Percentiles rank a stretch among this genome's conserved stretches.
Conservation (phyloP, 2,888 invertebrate species). For the Strigamia maritima region DNA sequence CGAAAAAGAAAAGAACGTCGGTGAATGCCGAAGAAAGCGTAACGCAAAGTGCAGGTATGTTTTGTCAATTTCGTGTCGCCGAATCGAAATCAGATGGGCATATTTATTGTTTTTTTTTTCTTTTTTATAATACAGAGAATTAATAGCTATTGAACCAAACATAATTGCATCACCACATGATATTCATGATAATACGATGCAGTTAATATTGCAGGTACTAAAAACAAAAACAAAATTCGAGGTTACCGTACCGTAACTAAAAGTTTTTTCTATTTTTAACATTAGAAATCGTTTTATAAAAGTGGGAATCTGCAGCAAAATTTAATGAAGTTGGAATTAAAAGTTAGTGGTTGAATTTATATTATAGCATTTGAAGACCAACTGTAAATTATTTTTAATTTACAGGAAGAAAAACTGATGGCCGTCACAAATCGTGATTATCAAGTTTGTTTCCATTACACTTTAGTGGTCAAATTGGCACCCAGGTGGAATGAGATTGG, state of each 20-base stretch:
- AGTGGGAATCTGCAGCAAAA: background rate
- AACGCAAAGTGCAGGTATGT: background rate
- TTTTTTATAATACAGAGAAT: background rate
- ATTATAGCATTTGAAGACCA: background rate
- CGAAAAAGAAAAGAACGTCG: background rate
- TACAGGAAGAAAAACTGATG: constrained; percentile 8
- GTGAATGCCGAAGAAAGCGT: background rate
- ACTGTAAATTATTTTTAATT: background rate
- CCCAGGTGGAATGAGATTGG: constrained; percentile 37
- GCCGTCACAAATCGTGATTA: background rate
- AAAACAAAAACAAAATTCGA: background rate
- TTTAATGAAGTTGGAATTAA: background rate
- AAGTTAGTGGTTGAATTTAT: background rate
- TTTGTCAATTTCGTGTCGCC: background rate
- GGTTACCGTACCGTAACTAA: background rate
- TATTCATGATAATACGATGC: background rate
- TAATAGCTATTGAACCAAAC: background rate
- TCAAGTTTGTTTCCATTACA: constrained; percentile 36
- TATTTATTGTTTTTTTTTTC: background rate
- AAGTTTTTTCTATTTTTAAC: background rate
- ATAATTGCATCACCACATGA: background rate
- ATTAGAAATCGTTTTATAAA: constrained; percentile 19
- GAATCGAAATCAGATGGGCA: background rate
- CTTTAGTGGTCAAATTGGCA: constrained; percentile 35
- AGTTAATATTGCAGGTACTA: background rate